A percentile compares a stretch with the other conserved stretches of the same genome.
Conservation (phyloP, 2,888 invertebrate species). For the Athalia cordata region DNA sequence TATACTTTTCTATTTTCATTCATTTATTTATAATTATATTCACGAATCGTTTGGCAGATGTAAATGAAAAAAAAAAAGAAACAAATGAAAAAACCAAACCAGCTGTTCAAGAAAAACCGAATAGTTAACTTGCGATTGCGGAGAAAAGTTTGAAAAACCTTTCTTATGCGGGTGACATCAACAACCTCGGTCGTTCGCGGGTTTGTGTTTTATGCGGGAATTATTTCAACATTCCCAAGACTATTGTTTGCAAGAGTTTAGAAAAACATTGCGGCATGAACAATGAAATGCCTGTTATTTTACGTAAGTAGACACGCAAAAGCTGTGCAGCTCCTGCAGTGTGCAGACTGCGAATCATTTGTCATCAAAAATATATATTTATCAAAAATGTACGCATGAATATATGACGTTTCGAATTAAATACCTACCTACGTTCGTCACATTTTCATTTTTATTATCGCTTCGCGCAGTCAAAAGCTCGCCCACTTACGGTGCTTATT, state of each 20-base stretch:
- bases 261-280: conserved; percentile 35
- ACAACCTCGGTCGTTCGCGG: neutral
- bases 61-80: neutral
- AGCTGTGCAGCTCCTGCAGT: neutral
- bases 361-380: neutral
- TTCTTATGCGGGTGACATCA: conserved; percentile 37
- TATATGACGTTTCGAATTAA: neutral
- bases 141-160: neutral
- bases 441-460: neutral
- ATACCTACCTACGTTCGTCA: neutral
- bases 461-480: no score
- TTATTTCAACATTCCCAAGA: conserved; percentile 24
- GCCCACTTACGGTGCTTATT: no score
- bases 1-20: no score
- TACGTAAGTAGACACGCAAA: conserved; percentile 18
- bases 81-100: neutral
- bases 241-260: conserved; percentile 32
- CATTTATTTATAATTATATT: no score
- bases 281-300: conserved; percentile 38
- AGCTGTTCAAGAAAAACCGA: neutral
- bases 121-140: neutral
- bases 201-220: neutral
- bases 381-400: neutral
- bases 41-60: no score
- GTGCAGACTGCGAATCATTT: conserved; percentile 7